Base-by-base conservation (phyloP, 2,888 invertebrate species). In the Protophormia terraenovae region DNA sequence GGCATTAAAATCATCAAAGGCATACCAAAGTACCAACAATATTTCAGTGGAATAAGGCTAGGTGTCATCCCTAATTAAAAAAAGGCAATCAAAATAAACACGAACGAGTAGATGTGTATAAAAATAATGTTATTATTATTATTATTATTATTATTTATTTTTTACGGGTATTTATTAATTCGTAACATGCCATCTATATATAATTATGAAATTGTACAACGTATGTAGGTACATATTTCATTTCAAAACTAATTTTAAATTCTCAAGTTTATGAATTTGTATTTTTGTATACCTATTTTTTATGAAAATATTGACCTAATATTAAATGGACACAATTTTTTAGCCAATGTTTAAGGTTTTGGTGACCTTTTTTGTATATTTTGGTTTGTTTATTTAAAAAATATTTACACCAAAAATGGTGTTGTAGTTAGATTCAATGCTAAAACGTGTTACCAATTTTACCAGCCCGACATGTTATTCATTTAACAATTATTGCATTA, bases 401-500 rank as follows among this genome's bases (percentile, higher is more conserved):
- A n/a, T 16, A 8, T 24, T 41, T 27, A 10, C 22, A n/a, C 22
- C n/a, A 62, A 16, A 27, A 22, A 27, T 24, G 27, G 10, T 24
- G 14, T 14, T 14, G 2, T n/a, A 8, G 19, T 35, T n/a, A n/a
- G 19, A 35, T 60, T 35, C 35, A 35, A 60, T 32, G 60, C 60
- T 60, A 14, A 14, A 60, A 32, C 32, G 60, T 27, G 66, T 32
- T 50, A 50, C 19, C 6, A 24, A 14, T 16, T 32, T 32, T 29
- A 50, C 12, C 67, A 8, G 12, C 29, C 12, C n/a, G 1, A n/a
- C 32, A 77, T 55, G 45, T 32, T 22, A 67, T 77, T 22, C 50
- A 29, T 76, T 29, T 55, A 76, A 41, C 66, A 66, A 55, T 55
- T 62, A 62, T 62, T 50, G 50, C 50, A 62, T 50, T 69, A 60